phyloP scores from a whole-genome alignment of 2,797 vertebrate species.

The Halcyon smyrnensis region DNA sequence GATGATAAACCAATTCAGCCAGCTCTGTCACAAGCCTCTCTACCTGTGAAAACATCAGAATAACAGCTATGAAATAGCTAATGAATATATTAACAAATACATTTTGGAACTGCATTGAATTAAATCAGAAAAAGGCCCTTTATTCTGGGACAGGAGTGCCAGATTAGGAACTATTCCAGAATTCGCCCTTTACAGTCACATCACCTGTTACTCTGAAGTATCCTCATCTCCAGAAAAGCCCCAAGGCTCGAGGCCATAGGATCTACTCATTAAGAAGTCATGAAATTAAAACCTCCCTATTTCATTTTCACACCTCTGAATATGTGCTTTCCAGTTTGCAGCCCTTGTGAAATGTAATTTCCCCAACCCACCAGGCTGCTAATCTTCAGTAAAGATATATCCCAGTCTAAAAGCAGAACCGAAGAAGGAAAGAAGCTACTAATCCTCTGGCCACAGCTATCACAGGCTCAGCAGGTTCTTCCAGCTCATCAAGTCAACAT shows the following conservation, averaged over 20 bases:
- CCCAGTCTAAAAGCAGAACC: constrained; percentile 27
- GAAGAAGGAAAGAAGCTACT: constrained; percentile 37
- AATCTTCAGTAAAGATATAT: constrained; percentile 39
- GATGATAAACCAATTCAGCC: background rate
- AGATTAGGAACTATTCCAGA: background rate
- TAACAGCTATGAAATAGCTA: background rate
- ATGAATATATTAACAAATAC: background rate
- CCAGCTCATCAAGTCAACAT: constrained; percentile 24
- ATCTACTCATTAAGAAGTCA: background rate
- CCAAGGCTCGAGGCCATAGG: background rate
- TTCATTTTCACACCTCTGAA: constrained; percentile 44
- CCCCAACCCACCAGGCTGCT: constrained; percentile 40
- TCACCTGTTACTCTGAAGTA: background rate
- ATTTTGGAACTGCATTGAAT: background rate
- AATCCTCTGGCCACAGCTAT: constrained; percentile 40
- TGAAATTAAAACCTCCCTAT: background rate
- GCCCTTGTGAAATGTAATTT: constrained; percentile 51
- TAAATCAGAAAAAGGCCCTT: background rate
- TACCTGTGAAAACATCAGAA: background rate
- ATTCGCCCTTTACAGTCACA: background rate
- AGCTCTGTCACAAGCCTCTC: background rate
- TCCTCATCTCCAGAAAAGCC: constrained; percentile 5
- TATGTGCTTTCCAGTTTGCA: constrained; percentile 26
- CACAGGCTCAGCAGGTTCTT: constrained; percentile 64
- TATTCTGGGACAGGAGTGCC: background rate